These are phyloP conservation scores for Peromyscus californicus DNA, from an alignment of 2,113 vertebrate species.

Conservation along the genomic window DNA sequence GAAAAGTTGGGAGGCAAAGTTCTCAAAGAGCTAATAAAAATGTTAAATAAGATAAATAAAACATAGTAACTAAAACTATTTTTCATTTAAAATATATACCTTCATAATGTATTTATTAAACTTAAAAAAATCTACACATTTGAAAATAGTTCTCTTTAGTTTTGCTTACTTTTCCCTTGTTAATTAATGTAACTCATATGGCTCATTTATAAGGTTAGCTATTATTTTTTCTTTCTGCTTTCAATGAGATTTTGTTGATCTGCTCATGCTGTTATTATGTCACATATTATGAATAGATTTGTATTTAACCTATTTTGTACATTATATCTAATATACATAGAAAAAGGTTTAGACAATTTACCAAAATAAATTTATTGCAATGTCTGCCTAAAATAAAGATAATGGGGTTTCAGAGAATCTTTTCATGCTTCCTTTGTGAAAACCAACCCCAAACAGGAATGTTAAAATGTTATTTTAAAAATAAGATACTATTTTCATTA, in stretches of 20 bases:
- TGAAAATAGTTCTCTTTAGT: neutral
- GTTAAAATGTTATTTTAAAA: slow-evolving; percentile 35
- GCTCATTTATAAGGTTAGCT: neutral
- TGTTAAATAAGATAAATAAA: neutral
- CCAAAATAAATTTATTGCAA: neutral
- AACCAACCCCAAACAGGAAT: neutral
- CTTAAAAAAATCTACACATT: neutral
- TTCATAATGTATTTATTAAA: neutral
- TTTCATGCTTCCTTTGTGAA: neutral
- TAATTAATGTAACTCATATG: neutral
- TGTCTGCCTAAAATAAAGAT: neutral
- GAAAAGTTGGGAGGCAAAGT: neutral
- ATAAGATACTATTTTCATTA: neutral
- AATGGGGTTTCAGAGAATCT: neutral
- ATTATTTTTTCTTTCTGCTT: neutral
- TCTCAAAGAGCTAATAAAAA: neutral
- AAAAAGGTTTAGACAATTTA: neutral
- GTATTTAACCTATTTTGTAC: neutral
- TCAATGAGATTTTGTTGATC: neutral
- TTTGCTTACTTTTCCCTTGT: slow-evolving; percentile 6
- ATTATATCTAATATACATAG: neutral
- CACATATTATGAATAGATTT: neutral
- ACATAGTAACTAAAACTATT: neutral
- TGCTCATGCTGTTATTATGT: neutral
- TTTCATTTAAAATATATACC: neutral